Evolutionary conservation across 2,888 invertebrate genomes (phyloP).

Genomic region (Chrysopilus asiliformis): DNA sequence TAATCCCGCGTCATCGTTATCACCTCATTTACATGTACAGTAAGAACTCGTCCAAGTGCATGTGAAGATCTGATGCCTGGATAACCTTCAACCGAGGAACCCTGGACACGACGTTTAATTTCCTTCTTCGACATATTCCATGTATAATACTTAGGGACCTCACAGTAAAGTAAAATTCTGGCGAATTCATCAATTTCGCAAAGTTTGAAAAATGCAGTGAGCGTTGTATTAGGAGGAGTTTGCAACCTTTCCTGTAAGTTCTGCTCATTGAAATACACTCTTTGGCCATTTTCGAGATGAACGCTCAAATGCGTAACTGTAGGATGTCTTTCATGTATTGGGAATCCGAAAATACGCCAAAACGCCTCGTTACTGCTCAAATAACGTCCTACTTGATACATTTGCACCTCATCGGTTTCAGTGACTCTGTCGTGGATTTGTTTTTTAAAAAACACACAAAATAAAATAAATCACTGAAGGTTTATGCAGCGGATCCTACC

Average conservation of each 20-base stretch:
- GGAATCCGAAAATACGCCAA: slow-evolving; percentile 16
- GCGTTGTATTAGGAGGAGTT: slow-evolving; percentile 13
- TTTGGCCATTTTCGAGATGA: slow-evolving; percentile 11
- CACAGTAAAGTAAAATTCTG: slow-evolving; percentile 21
- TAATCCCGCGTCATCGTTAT: too few species aligned
- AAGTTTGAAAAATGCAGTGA: slow-evolving; percentile 23
- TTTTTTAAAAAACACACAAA: too few species aligned
- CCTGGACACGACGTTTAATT: slow-evolving; percentile 2
- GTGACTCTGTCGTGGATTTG: too few species aligned
- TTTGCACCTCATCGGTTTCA: slow-evolving; percentile 13
- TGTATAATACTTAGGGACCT: slow-evolving; percentile 22
- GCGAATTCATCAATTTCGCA: slow-evolving; percentile 20
- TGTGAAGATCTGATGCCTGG: slow-evolving; percentile 2
- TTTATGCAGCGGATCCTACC: too few species aligned
- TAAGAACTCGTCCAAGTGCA: too few species aligned
- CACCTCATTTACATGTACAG: background rate
- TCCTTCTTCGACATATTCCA: slow-evolving; percentile 16
- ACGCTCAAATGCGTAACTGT: slow-evolving; percentile 10
- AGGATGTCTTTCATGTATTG: slow-evolving; percentile 17
- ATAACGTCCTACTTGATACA: slow-evolving; percentile 17
- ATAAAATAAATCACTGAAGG: too few species aligned
- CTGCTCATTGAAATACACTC: slow-evolving; percentile 22
- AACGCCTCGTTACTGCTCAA: too few species aligned
- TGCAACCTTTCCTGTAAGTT: slow-evolving; percentile 14
- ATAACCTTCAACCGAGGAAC: slow-evolving; percentile 6